Evolutionary conservation across 2,113 vertebrate genomes (phyloP), one percentile per base, ranked within the genome.

Genomic region (Sylvietta virens): DNA sequence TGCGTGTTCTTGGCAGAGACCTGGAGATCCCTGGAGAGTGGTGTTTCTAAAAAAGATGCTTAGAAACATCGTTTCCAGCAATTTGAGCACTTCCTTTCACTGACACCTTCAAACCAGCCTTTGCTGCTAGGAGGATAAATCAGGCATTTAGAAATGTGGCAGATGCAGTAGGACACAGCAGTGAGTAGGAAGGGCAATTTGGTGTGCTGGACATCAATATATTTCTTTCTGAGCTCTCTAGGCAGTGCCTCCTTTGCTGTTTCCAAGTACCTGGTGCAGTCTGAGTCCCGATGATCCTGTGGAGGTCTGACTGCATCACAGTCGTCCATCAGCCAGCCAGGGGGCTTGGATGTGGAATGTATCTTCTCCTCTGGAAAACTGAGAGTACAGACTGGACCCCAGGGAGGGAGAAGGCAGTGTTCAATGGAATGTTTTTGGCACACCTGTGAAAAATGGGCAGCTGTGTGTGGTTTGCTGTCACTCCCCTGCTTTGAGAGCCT

Each of bases 1-100:
- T 78, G 60, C 51, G 1, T 81, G 77, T 78, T 91, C 86, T 94
- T 96, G 93, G 91, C 93, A 94, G 77, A 78, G 60, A 74, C 56
- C 69, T 84, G 81, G 70, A 94, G 60, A 89, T 92, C 51, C 65
- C 78, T 74, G 47, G 87, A 81, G 56, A 87, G 47, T 23, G 44
- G 33, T 35, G 39, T 47, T 94, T 42, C 81, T 84, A 78, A 89
- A 96, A 94, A 74, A 74, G 64, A 39, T 81, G 40, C 61, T 92
- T 57, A 72, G 80, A 86, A 94, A 62, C 35, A 77, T 16, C 30
- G 0, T 70, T 95, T 84, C 77, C 89, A 91, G 61, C 16, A 33
- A 70, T 61, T 33, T 66, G 51, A 86, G 39, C 64, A 9, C 58
- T 95, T 37, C 37, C n/a, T 82, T 79, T 40, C 70, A 24, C 37